Conservation (phyloP, 2,888 invertebrate genomes). For the Orchestes rusci region DNA sequence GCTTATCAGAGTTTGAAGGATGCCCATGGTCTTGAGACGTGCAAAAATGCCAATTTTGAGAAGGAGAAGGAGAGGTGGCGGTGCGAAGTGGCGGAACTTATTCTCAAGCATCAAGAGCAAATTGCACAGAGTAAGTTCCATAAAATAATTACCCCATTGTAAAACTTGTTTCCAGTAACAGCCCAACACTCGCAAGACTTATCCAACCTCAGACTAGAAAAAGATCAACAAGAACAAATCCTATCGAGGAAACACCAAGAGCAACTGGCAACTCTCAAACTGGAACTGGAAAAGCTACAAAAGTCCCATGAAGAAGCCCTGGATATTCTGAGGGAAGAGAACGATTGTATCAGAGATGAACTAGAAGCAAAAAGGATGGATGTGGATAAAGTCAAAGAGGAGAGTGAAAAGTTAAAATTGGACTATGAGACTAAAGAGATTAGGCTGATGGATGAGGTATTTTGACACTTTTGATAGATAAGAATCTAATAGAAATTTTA, state of each 20-base stretch:
- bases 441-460: conserved; percentile 32
- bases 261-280: conserved; percentile 35
- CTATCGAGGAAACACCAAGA: conserved; percentile 35
- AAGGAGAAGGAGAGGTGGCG: conserved; percentile 37
- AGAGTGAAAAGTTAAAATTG: conserved; percentile 35
- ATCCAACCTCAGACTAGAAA: conserved; percentile 33
- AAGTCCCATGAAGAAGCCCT: conserved; percentile 38
- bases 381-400: conserved; percentile 31
- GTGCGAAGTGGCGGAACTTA: conserved; percentile 36
- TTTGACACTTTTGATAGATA: no score
- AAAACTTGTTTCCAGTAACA: conserved; percentile 34
- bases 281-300: conserved; percentile 39
- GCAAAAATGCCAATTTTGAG: conserved; percentile 38
- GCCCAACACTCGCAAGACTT: conserved; percentile 36
- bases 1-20: conserved; percentile 44
- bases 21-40: conserved; percentile 41
- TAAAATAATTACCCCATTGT: background rate
- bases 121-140: conserved; percentile 37
- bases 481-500: no score
- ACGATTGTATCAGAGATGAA: conserved; percentile 41
- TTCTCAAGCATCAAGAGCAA: conserved; percentile 35
- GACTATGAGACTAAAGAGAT: conserved; percentile 38
- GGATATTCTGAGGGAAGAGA: conserved; percentile 42
- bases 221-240: conserved; percentile 30
- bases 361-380: conserved; percentile 39